phyloP scores from a whole-genome alignment of 2,888 invertebrate species.

The Dorcus hopei region DNA sequence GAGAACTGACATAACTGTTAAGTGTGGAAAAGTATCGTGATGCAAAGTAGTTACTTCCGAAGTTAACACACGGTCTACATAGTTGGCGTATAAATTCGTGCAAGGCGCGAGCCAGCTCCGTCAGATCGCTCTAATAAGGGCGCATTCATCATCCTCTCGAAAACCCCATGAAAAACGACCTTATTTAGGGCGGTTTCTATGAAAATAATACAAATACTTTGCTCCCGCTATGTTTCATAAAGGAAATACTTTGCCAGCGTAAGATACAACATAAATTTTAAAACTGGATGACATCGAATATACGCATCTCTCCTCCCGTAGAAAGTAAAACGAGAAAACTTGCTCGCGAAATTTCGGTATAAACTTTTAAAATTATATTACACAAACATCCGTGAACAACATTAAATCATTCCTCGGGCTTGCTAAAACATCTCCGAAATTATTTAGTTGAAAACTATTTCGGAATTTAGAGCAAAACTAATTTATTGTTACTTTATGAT shows the following conservation, averaged over 20 bases:
- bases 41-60: constrained; percentile 20
- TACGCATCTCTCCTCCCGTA: neutral
- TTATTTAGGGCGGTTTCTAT: constrained; percentile 18
- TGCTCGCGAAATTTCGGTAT: constrained; percentile 3
- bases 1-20: constrained; percentile 4
- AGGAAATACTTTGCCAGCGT: constrained; percentile 25
- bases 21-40: constrained; percentile 21
- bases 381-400: constrained; percentile 16
- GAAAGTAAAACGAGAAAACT: neutral
- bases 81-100: constrained; percentile 20
- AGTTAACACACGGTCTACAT: constrained; percentile 16
- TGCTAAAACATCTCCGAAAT: too few species aligned
- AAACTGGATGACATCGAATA: constrained; percentile 1
- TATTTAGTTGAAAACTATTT: too few species aligned
- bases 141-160: constrained; percentile 26
- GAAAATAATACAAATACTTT: constrained; percentile 29
- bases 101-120: constrained; percentile 15
- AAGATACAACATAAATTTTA: constrained; percentile 10
- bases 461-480: too few species aligned
- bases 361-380: constrained; percentile 17
- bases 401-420: constrained; percentile 10
- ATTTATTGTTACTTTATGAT: too few species aligned
- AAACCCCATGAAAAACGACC: constrained; percentile 26
- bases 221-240: constrained; percentile 23
- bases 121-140: constrained; percentile 28